Evolutionary conservation across 1,140 invertebrate genomes (phyloP), one percentile per base, ranked within the genome.

Genomic region (Drosophila novamexicana): DNA sequence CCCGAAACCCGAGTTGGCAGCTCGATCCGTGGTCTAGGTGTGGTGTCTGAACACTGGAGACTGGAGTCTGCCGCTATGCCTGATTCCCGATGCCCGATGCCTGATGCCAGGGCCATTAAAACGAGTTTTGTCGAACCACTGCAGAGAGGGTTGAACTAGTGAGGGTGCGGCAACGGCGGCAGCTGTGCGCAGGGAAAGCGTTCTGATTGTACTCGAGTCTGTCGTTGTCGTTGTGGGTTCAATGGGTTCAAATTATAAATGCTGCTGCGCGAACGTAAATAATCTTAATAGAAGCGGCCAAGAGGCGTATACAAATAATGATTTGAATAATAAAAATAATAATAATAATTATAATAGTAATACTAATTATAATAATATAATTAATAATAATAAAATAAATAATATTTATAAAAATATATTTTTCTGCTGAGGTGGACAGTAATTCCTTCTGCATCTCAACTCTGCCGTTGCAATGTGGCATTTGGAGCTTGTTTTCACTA

Each of bases 161-260:
- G 44, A 16, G 12, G 18, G 37, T 44, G 7, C 7, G 40, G 37
- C 6, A 29, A 12, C 4, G 39, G 7, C 34, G 14, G 37, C 34
- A 56, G 6, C 32, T 10, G 47, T 7, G 3, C 12, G 34, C 16
- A 34, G 72, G 58, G 65, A 58, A 58, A 64, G 59, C 59, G 65
- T 73, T 79, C 84, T 84, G 81, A 84, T 83, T 84, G 81, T 76
- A 65, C 77, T 71, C 53, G 69, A 74, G 45, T 34, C 32, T 45
- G 57, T 16, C 45, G 47, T 16, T 53, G 65, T 53, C 39, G 58
- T 29, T 50, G 66, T 50, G 7, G 34, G 34, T 56, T 63, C 58
- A 59, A 64, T 59, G 56, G 68, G 72, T 80, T 83, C 81, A 77
- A 83, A 84, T 77, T 84, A 83, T 84, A 79, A 84, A 79, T 79